Percentiles rank a stretch among this genome's conserved stretches.
Evolutionary conservation across 1,140 invertebrate genomes (phyloP).

Genomic region (Lycorma delicatula): DNA sequence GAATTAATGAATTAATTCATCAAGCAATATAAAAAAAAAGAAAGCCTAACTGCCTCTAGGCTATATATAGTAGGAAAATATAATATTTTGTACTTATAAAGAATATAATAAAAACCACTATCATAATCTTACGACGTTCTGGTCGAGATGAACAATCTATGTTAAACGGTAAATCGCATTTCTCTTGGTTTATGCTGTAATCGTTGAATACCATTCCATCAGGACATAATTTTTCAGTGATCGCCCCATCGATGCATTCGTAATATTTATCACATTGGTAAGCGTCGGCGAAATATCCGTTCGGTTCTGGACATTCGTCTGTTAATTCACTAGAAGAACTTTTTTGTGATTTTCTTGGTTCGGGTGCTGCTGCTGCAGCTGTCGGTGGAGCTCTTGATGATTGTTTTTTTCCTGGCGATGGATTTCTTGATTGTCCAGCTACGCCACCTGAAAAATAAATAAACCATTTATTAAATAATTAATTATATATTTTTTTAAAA

Average conservation of each 20-base stretch:
- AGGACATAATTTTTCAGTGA: slow-evolving; percentile 70
- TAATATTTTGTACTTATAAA: too few species aligned
- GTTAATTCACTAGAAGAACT: slow-evolving; percentile 33
- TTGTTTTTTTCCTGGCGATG: background rate
- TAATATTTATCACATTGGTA: slow-evolving; percentile 89
- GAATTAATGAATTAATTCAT: too few species aligned
- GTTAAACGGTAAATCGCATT: slow-evolving; percentile 79
- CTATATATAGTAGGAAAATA: too few species aligned
- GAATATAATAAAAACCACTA: background rate
- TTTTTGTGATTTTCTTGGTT: slow-evolving; percentile 20
- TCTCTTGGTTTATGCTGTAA: slow-evolving; percentile 68
- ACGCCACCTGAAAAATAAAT: slow-evolving; percentile 1
- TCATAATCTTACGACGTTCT: slow-evolving; percentile 61
- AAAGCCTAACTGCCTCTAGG: too few species aligned
- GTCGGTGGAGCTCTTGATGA: background rate
- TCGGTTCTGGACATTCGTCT: slow-evolving; percentile 67
- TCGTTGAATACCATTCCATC: slow-evolving; percentile 91
- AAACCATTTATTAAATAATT: background rate
- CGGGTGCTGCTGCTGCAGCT: slow-evolving; percentile 4
- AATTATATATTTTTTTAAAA: background rate
- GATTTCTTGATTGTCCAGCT: background rate
- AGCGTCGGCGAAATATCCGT: slow-evolving; percentile 76
- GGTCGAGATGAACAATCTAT: slow-evolving; percentile 70
- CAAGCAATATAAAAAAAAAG: too few species aligned
- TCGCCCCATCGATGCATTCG: slow-evolving; percentile 58